Conservation (phyloP, 2,797 vertebrate species). For the Microtus agrestis region DNA sequence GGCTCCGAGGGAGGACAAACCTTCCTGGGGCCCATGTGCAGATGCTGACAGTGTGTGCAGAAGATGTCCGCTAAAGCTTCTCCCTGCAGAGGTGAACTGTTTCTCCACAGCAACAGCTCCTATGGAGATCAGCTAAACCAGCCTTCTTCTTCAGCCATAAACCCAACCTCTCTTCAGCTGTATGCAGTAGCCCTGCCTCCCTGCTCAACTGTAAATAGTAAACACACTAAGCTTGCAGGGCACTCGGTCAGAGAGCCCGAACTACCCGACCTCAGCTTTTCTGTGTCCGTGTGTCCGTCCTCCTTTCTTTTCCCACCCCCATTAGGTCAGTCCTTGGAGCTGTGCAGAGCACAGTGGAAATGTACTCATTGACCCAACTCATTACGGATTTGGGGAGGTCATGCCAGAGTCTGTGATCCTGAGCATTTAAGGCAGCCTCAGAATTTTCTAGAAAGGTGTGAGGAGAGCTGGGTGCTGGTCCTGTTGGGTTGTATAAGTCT, state of each 20-base stretch:
- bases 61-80: too few relatives aligned
- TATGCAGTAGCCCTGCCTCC: neutral
- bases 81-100: neutral
- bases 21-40: neutral
- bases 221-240: neutral
- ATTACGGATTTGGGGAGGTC: neutral
- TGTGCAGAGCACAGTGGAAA: neutral
- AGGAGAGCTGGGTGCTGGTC: slow-evolving; percentile 71
- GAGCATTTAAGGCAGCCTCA: neutral
- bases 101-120: neutral
- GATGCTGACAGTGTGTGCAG: neutral
- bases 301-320: neutral
- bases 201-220: neutral
- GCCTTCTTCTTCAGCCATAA: too few relatives aligned
- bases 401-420: neutral
- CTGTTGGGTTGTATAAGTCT: neutral
- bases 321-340: neutral
- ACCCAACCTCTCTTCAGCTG: neutral
- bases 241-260: neutral
- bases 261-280: neutral
- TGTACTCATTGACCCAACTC: neutral
- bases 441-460: neutral
- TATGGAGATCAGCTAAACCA: neutral
- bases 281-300: neutral
- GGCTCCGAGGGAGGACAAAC: neutral